These are phyloP conservation scores for Cinclus mexicanus DNA, from an alignment of 2,113 vertebrate genomes.

Conservation along the genomic window DNA sequence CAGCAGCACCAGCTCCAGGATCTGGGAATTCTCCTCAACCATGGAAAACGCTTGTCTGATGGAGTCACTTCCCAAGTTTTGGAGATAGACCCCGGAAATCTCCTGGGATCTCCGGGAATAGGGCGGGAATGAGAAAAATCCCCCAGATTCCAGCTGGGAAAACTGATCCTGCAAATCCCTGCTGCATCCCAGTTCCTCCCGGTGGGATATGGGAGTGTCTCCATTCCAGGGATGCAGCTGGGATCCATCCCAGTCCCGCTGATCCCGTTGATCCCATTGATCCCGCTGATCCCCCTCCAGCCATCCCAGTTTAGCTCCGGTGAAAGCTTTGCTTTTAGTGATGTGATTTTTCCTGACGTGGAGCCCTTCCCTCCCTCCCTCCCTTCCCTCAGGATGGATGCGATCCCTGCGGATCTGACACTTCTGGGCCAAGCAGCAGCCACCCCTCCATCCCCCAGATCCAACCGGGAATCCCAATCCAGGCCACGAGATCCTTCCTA, in stretches of 20 bases:
- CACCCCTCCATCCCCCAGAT: too few relatives aligned
- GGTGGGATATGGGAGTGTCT: rapidly evolving
- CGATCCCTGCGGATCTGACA: background rate
- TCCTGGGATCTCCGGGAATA: rapidly evolving
- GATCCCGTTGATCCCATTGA: too few relatives aligned
- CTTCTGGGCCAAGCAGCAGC: background rate
- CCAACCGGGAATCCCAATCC: background rate
- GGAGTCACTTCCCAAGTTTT: background rate
- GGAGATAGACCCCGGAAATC: rapidly evolving
- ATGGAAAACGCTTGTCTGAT: rapidly evolving
- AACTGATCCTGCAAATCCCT: rapidly evolving
- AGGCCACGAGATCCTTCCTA: rapidly evolving
- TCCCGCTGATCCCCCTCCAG: background rate
- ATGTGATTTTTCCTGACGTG: background rate
- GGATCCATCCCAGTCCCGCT: too few relatives aligned
- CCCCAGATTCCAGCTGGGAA: background rate
- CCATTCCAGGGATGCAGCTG: background rate
- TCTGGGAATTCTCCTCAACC: rapidly evolving
- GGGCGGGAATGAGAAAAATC: rapidly evolving
- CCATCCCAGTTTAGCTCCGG: background rate
- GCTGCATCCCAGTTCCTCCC: background rate
- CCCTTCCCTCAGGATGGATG: background rate
- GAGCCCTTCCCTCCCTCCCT: background rate
- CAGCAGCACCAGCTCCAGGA: rapidly evolving
- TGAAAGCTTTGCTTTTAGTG: background rate